Base-by-base conservation (phyloP, 2,797 vertebrate genomes). In the Molossus molossus region DNA sequence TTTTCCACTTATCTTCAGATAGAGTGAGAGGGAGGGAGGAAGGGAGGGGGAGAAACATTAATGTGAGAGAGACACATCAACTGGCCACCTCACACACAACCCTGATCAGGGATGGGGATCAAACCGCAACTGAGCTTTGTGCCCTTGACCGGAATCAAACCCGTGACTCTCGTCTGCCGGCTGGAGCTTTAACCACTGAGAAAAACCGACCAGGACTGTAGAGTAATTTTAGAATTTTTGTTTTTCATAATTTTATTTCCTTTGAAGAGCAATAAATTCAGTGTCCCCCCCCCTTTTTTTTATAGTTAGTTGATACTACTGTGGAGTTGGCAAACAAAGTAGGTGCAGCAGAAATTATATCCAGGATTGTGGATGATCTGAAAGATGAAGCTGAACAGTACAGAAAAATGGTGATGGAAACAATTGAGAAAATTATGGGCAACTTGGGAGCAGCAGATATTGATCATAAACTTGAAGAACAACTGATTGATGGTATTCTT, bases 391-490 rank as follows among this genome's bases (percentile, higher is more conserved):
- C 99, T 2, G 99, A 99, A 91, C 99, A 99, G 97, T 99, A 99
- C 98, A 99, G 99, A 90, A 99, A 99, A 98, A 99, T 99, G 99
- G 99, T 99, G 93, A 99, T 99, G 99, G 99, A 99, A 96, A 99
- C 99, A 50, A 99, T 99, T 80, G 99, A 99, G 97, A 99, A 99
- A 97, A 99, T 99, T 94, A 99, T 99, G 99, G 99, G 99, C 64
- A 99, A 99, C 97, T 98, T 99, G 79, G 99, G 99, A 0, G 99
- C 99, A 4, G 99, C 99, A 12, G 99, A 99, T 97, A 99, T 99
- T 1, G 99, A 99, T 98, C 99, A 99, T 97, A 99, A 99, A 95
- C 99, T 99, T 96, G 99, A 99, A 98, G 99, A 99, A 96, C 99
- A 99, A 89, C 98, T 99, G 97, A 99, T 99, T 96, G 99, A 99